These are phyloP conservation scores for Ferdinandea cuprea DNA, from an alignment of 2,888 invertebrate genomes.

Conservation along the genomic window DNA sequence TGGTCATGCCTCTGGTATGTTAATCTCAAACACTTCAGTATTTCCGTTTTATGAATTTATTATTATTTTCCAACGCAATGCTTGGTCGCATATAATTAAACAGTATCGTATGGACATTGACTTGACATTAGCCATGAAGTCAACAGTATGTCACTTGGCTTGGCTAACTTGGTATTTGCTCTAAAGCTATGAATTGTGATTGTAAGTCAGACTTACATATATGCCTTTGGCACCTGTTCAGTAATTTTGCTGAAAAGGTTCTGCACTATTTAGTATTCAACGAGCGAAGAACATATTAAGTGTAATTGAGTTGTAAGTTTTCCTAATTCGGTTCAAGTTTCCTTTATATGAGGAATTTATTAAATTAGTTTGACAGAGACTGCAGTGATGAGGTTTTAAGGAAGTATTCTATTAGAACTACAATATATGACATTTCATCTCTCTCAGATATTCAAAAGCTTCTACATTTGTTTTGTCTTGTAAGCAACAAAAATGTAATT, in stretches of 20 bases:
- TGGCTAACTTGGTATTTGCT: slow-evolving; percentile 22
- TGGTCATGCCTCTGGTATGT: slow-evolving; percentile 20
- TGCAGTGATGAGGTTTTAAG: slow-evolving; percentile 48
- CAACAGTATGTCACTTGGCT: slow-evolving; percentile 53
- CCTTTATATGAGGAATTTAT: slow-evolving; percentile 19
- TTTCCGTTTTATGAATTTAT: slow-evolving; percentile 58
- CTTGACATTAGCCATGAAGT: slow-evolving; percentile 58
- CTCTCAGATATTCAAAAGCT: no score
- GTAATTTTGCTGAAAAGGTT: slow-evolving; percentile 54
- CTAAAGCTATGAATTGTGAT: slow-evolving; percentile 9
- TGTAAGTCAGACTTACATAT: slow-evolving; percentile 22
- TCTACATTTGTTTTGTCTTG: no score
- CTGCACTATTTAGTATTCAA: slow-evolving; percentile 56
- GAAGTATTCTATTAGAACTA: slow-evolving; percentile 35
- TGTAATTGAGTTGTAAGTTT: slow-evolving; percentile 65
- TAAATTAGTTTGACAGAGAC: neutral
- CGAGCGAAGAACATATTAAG: slow-evolving; percentile 39
- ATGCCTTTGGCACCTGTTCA: slow-evolving; percentile 51
- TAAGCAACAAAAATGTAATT: no score
- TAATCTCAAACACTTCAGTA: slow-evolving; percentile 37
- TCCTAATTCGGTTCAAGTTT: slow-evolving; percentile 49
- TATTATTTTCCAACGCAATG: slow-evolving; percentile 54
- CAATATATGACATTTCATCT: no score
- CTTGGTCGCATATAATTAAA: slow-evolving; percentile 37
- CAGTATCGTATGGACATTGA: slow-evolving; percentile 44